phyloP scores from a whole-genome alignment of 2,888 invertebrate species.

The Morpho achilles region DNA sequence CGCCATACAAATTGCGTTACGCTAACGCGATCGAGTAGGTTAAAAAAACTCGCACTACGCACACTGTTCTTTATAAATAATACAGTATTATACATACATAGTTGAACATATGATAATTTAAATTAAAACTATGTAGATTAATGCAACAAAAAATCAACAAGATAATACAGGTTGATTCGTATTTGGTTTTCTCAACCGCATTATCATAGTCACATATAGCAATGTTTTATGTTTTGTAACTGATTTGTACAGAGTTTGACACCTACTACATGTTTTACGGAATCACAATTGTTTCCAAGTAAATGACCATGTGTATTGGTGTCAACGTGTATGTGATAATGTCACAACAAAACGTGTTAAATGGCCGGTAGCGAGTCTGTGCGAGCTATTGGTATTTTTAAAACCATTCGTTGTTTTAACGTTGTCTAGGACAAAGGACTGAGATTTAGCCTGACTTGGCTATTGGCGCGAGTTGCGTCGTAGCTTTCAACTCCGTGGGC shows the following conservation, averaged over 20 bases:
- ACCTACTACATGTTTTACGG: conserved; percentile 11
- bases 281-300: conserved; percentile 13
- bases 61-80: no score
- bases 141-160: no score
- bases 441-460: no score
- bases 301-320: conserved; percentile 18
- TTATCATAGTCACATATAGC: not conserved
- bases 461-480: no score
- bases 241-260: conserved; percentile 5
- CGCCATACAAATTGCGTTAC: no score
- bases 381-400: not conserved
- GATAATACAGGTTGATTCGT: not conserved
- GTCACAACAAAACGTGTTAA: conserved; percentile 14
- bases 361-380: conserved; percentile 1
- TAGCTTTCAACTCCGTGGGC: no score
- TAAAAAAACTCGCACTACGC: no score
- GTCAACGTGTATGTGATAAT: conserved; percentile 14
- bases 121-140: no score
- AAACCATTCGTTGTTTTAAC: not conserved
- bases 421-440: no score
- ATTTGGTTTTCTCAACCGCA: not conserved
- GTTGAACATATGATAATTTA: no score
- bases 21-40: no score
- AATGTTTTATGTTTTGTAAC: conserved; percentile 5
- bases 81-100: no score